Base-by-base conservation (phyloP, 2,888 invertebrate genomes). In the Lordiphosa andalusiaca region DNA sequence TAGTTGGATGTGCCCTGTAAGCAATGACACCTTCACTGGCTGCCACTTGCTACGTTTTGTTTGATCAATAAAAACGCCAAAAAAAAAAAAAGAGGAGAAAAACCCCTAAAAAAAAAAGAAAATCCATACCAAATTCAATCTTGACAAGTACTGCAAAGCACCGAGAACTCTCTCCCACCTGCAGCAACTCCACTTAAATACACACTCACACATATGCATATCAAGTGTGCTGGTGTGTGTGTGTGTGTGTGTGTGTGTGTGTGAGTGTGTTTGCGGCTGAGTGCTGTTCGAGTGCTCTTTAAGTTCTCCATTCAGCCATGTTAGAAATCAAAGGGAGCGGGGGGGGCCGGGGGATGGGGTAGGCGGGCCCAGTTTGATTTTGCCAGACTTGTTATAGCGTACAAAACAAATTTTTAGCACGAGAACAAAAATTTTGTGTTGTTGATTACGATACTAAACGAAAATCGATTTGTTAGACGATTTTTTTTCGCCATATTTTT, bases 61-160 rank as follows among this genome's bases (percentile, higher is more conserved):
- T 87, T 87, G 87, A 87, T 87, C 87, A 87, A 87, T 87, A 87
- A 80, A 82, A 82, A 78, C 68, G 82, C 81, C 77, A 73, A 74
- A 61, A 49, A 36, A 50, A 36, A 50, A 47, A 38, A 2, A 47
- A 38, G 42, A 40, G 37, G 46, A 40, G 38, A 35, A 50, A 71
- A 64, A 16, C 30, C 12, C 23, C 36, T 19, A 54, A 55, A 35
- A 52, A 35, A 52, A 48, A 33, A 42, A 16, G 16, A 16, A 48
- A 33, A 42, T 71, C 67, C 80, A 68, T 71, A 69, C 63, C 74
- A 84, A 80, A 82, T 82, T 78, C 83, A 84, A 82, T 84, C 81
- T 82, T 82, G 81, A 81, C 81, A 84, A 81, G 84, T 77, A 83
- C 80, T 74, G 84, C 78, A 80, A 77, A 76, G 74, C 84, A 61